Evolutionary conservation across 2,888 invertebrate genomes (phyloP).

Genomic region (Apodemia hepburni): DNA sequence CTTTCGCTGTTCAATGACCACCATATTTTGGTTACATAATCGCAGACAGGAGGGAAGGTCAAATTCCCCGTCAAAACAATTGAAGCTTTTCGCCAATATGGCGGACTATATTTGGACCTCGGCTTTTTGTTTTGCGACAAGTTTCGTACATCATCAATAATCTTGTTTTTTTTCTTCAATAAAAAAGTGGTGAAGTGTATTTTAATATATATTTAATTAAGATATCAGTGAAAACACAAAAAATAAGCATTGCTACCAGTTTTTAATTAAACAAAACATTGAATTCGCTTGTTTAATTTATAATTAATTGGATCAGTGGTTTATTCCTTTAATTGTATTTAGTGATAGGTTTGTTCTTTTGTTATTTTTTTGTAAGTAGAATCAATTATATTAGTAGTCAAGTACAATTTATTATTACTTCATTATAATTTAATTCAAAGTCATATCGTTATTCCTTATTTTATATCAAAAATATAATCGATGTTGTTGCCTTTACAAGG

Average conservation of each 20-base stretch:
- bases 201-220: not conserved
- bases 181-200: not conserved
- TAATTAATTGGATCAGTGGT: constrained; percentile 1
- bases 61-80: constrained; percentile 76
- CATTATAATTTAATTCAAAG: not conserved
- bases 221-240: not conserved
- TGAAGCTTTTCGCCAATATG: constrained; percentile 71
- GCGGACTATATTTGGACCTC: constrained; percentile 58
- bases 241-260: not conserved
- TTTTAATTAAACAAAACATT: not conserved
- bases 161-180: not conserved
- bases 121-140: constrained; percentile 41
- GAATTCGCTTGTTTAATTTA: not conserved
- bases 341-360: not conserved
- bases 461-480: not conserved
- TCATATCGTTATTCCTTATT: not conserved
- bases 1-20: constrained; percentile 38
- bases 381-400: not conserved
- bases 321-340: not conserved
- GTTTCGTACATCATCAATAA: constrained; percentile 15
- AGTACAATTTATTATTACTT: not conserved
- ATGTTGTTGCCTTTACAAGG: not conserved
- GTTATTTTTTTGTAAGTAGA: not conserved
- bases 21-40: constrained; percentile 51
- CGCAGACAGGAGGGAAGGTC: constrained; percentile 66